Percentiles rank a stretch among this genome's conserved stretches.
Evolutionary conservation across 1,140 invertebrate genomes (phyloP).

Genomic region (Hylaeus anthracinus): DNA sequence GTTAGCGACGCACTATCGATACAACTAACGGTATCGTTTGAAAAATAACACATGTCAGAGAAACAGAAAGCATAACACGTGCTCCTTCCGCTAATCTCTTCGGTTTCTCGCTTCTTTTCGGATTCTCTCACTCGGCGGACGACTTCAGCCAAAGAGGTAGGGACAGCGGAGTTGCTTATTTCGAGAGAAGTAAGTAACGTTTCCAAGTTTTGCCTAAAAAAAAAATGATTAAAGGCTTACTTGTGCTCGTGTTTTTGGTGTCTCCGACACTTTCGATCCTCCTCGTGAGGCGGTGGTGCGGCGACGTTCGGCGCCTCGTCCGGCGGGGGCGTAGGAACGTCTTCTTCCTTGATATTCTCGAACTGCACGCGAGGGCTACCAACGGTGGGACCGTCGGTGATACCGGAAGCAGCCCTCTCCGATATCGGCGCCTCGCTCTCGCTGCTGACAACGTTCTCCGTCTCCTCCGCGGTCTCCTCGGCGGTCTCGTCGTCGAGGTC

Average conservation of each 20-base stretch:
- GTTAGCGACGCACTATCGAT: too few species aligned
- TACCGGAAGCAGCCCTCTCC: constrained; percentile 76
- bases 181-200: too few species aligned
- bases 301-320: background rate
- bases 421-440: constrained; percentile 79
- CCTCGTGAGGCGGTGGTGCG: constrained; percentile 44
- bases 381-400: constrained; percentile 68
- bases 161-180: too few species aligned
- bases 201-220: too few species aligned
- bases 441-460: constrained; percentile 59
- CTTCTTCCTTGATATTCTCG: constrained; percentile 76
- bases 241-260: constrained; percentile 80
- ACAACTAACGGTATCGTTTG: too few species aligned
- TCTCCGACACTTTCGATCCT: constrained; percentile 72
- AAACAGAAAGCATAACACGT: too few species aligned
- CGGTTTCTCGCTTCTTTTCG: too few species aligned
- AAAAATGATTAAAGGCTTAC: constrained; percentile 58
- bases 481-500: constrained; percentile 42
- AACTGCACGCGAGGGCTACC: constrained; percentile 80
- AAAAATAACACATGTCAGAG: too few species aligned
- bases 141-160: too few species aligned
- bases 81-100: too few species aligned
- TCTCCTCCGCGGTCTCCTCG: constrained; percentile 54
- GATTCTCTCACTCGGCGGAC: too few species aligned
- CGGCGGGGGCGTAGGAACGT: constrained; percentile 3